Base-by-base conservation (phyloP, 92 coral and sea anemone species). In the Palythoa heliodiscus region DNA sequence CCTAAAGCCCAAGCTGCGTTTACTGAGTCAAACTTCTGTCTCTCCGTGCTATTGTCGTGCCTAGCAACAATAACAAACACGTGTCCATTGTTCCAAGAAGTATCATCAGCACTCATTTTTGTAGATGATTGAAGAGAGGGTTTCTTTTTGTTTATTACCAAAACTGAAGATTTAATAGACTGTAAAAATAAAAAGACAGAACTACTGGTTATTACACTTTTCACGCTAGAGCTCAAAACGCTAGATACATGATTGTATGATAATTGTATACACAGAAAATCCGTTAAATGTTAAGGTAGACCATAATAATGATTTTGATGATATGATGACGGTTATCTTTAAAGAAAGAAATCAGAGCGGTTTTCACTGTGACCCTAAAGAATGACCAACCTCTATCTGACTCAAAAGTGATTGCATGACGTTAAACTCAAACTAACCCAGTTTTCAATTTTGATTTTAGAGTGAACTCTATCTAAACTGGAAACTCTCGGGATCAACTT, bases 1-100 rank as follows among this genome's bases (percentile, higher is more conserved):
- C 97, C 99, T 0, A 96, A 90, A 11, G 99, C 99, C 99, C 99
- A 96, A 0, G 98, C 99, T 16, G 99, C 99, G 87, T 96, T 92
- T 7, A 85, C 93, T 12, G 95, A 88, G 82, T 96, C 95, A 82
- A 96, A 89, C 61, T 90, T 90, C 75, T 88, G 90, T 75, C 88
- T 86, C 50, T 71, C 89, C 14, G 87, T 88, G 55, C 79, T 82
- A 16, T 87, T 88, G 11, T 88, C 89, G 48, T 54, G 75, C 38
- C 77, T 87, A 12, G 87, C 87, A 39, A 94, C 91, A 75, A 94
- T 92, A 6, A 92, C 89, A 15, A 90, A 20, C 19, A 86, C 89
- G 2, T 80, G 74, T n/a, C 84, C 84, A 20, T 80, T 80, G 84
- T 80, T 80, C 84, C 84, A 80, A 71, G 82, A 71, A 40, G 91